Percentiles rank a stretch among this genome's conserved stretches.
Conservation (phyloP, 2,888 invertebrate species). For the Cerceris rybyensis region DNA sequence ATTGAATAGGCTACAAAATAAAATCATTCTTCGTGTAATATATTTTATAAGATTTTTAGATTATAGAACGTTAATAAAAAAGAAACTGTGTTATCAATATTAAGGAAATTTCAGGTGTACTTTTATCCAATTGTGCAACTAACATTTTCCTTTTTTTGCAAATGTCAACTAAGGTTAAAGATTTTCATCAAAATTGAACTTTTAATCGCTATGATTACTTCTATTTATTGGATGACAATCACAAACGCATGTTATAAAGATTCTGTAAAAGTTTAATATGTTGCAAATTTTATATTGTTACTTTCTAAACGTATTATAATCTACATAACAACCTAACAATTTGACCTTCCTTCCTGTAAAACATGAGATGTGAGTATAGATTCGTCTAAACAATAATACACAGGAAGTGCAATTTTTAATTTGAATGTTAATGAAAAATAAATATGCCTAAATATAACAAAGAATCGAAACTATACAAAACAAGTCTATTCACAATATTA, state of each 20-base stretch:
- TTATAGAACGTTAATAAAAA: too few relatives aligned
- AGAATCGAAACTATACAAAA: conserved; percentile 28
- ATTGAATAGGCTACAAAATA: too few relatives aligned
- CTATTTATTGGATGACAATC: conserved; percentile 44
- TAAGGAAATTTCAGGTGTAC: too few relatives aligned
- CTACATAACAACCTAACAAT: conserved; percentile 35
- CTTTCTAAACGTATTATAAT: conserved; percentile 31
- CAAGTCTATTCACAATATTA: conserved; percentile 11
- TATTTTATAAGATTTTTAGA: too few relatives aligned
- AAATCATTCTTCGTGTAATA: too few relatives aligned
- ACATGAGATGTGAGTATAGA: conserved; percentile 16
- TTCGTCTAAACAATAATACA: conserved; percentile 28
- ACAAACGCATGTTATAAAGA: conserved; percentile 27
- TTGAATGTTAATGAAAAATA: conserved; percentile 41
- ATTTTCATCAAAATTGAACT: background rate
- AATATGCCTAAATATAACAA: conserved; percentile 39
- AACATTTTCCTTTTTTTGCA: too few relatives aligned
- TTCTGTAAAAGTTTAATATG: conserved; percentile 44
- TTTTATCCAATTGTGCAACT: too few relatives aligned
- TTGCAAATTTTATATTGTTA: conserved; percentile 36
- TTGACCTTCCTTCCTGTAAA: conserved; percentile 13
- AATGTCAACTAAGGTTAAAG: too few relatives aligned
- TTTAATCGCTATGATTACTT: conserved; percentile 5
- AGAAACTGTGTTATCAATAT: too few relatives aligned
- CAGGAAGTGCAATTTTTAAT: conserved; percentile 44